Percentiles rank a stretch among this genome's conserved stretches.
Conservation (phyloP, 2,113 vertebrate species). For the Cebus imitator region DNA sequence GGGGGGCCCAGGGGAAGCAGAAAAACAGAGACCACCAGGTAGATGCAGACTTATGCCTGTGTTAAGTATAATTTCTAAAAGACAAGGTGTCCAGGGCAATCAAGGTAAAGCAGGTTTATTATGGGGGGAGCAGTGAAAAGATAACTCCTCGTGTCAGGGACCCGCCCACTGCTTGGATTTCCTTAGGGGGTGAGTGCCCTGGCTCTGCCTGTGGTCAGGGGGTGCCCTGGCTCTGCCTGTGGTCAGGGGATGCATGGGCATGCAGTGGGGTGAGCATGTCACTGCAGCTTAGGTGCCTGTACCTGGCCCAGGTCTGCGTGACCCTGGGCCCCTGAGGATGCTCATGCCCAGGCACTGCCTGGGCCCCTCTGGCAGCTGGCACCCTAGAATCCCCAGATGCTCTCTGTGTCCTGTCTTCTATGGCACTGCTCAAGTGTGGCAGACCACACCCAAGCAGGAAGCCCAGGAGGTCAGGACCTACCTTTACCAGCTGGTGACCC, state of each 20-base stretch:
- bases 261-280: background rate
- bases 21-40: rapidly evolving
- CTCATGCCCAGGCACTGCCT: background rate
- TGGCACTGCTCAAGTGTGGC: background rate
- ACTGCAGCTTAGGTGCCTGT: background rate
- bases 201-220: too few species aligned
- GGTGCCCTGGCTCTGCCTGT: background rate
- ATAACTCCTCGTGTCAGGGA: rapidly evolving
- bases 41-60: too few species aligned
- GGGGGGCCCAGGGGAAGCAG: background rate
- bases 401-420: background rate
- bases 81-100: background rate
- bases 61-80: background rate
- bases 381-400: background rate
- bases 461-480: background rate
- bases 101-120: rapidly evolving
- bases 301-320: background rate
- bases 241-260: rapidly evolving
- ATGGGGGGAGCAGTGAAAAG: rapidly evolving
- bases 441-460: background rate
- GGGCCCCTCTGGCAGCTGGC: background rate
- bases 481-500: background rate
- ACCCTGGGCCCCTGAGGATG: background rate
- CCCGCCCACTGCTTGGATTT: rapidly evolving
- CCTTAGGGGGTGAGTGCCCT: background rate